Evolutionary conservation across 2,113 vertebrate genomes (phyloP).

Genomic region (Sphyrna mokarran): DNA sequence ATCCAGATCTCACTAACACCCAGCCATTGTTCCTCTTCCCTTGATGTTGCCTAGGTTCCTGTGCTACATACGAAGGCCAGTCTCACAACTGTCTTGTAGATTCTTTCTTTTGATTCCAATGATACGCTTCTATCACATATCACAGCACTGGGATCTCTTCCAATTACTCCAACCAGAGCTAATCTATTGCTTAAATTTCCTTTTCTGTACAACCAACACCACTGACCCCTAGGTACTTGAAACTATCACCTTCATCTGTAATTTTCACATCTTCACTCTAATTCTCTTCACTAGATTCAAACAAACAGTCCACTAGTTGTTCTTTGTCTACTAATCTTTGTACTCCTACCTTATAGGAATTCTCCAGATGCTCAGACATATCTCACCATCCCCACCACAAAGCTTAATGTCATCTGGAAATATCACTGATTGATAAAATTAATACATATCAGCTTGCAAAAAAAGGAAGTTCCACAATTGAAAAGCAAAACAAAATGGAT

Average conservation of each 20-base stretch:
- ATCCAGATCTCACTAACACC: background rate
- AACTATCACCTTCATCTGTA: background rate
- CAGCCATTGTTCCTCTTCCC: background rate
- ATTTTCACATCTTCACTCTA: background rate
- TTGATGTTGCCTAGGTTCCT: background rate
- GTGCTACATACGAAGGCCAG: background rate
- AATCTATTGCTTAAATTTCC: background rate
- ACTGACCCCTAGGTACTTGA: background rate
- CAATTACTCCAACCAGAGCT: background rate
- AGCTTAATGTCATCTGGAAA: background rate
- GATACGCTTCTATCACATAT: background rate
- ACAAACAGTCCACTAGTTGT: background rate
- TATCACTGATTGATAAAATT: background rate
- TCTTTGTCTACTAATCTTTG: background rate
- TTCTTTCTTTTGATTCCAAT: background rate
- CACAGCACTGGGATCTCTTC: background rate
- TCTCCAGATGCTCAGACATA: background rate
- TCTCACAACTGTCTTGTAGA: background rate
- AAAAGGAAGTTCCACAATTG: background rate
- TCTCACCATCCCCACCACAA: background rate
- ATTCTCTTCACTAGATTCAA: background rate
- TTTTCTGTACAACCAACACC: background rate
- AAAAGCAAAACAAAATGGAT: background rate
- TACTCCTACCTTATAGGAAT: background rate
- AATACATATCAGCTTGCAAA: background rate